A percentile compares a stretch with the other conserved stretches of the same genome.
Evolutionary conservation across 2,888 invertebrate species (phyloP).

Genomic region (Habroteleia sp.): DNA sequence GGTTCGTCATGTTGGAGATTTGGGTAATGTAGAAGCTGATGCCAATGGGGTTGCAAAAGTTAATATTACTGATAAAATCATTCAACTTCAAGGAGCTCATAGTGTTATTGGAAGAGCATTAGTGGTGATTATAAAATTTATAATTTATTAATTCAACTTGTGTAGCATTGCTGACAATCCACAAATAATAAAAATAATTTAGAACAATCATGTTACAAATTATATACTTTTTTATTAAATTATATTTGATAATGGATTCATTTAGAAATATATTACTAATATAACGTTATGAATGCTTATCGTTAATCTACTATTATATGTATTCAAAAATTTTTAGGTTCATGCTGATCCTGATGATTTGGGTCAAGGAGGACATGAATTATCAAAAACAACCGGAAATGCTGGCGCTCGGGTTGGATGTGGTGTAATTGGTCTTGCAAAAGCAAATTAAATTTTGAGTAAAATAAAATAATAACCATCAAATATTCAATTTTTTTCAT

Average conservation of each 20-base stretch:
- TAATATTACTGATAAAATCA: constrained; percentile 84
- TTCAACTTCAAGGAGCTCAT: constrained; percentile 86
- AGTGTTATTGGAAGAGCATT: constrained; percentile 92
- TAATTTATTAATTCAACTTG: background rate
- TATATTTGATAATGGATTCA: too few species aligned
- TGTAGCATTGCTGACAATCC: too few species aligned
- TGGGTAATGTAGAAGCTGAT: constrained; percentile 90
- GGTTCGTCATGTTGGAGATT: constrained; percentile 92
- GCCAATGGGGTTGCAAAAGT: constrained; percentile 86
- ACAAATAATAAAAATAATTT: too few species aligned
- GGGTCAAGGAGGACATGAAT: constrained; percentile 94
- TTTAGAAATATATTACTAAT: too few species aligned
- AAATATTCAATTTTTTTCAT: constrained; percentile 1
- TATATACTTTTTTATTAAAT: too few species aligned
- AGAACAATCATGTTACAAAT: too few species aligned
- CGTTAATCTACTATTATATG: too few species aligned
- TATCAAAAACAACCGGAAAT: constrained; percentile 96
- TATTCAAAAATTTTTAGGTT: constrained; percentile 26
- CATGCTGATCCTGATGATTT: constrained; percentile 94
- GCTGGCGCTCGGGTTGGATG: constrained; percentile 95
- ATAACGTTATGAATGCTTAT: too few species aligned
- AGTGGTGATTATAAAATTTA: constrained; percentile 82
- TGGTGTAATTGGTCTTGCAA: constrained; percentile 91
- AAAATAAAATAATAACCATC: constrained; percentile 45
- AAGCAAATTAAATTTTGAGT: constrained; percentile 73